Conservation (phyloP, 2,113 vertebrate species). For the Alligator sinensis region DNA sequence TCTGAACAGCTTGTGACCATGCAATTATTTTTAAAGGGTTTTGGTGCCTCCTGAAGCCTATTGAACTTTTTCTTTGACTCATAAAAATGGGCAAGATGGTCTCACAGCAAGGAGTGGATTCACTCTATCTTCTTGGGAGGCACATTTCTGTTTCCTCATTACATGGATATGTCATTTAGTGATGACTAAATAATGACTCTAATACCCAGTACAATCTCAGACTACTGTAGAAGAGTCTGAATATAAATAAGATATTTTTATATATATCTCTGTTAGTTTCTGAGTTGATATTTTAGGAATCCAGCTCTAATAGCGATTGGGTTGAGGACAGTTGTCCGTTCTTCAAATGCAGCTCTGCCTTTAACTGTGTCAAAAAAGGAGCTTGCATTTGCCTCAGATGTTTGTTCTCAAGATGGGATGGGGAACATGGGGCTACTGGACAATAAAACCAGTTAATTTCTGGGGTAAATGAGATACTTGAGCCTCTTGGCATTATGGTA, state of each 20-base stretch:
- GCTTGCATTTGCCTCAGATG: conserved; percentile 8
- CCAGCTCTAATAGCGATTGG: neutral
- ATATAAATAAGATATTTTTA: conserved; percentile 26
- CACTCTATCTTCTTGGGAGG: neutral
- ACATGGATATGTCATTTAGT: conserved; percentile 26
- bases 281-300: conserved; percentile 41
- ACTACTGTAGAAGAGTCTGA: neutral
- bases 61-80: neutral
- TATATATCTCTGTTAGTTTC: neutral
- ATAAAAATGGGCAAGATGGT: neutral
- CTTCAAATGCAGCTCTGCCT: neutral
- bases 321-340: neutral
- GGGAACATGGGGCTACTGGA: neutral
- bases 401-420: neutral
- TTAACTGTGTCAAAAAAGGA: neutral
- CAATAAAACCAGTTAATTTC: neutral
- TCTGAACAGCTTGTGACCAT: conserved; percentile 17
- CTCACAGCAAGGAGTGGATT: neutral
- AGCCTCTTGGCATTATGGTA: neutral
- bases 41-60: conserved; percentile 8
- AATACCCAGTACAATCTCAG: conserved; percentile 11
- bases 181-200: conserved; percentile 19
- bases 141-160: neutral
- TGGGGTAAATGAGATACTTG: neutral
- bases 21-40: conserved; percentile 33